Evolutionary conservation across 2,888 invertebrate genomes (phyloP), one percentile per base, ranked within the genome.

Genomic region (Nebria brevicollis): DNA sequence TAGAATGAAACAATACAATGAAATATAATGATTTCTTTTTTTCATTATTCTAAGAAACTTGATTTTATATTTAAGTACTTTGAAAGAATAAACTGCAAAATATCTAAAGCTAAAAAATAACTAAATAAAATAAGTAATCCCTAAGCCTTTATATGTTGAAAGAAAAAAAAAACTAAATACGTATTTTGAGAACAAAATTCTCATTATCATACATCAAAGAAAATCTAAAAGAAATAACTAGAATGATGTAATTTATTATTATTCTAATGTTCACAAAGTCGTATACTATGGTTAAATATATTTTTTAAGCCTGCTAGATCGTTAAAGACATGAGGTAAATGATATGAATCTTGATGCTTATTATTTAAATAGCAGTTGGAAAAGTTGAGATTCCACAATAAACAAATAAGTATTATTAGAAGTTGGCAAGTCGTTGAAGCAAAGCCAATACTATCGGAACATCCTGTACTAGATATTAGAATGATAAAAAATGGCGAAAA

Each of bases 331-430:
- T 54, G 7, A 54, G 1, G 54, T 54, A 54, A 7, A 54, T 54
- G 54, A 54, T 54, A 13, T 54, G 2, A 11, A 54, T 54, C 54
- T 54, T 54, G 54, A 54, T 54, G 54, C 10, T 70, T 70, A 70
- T 70, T 70, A 70, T 70, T 70, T 34, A 70, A 70, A 70, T 26
- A 25, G 70, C 26, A 66, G 66, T 66, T 13, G 25, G 2, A 70
- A 70, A 70, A 70, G 13, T 54, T 13, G n/a, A 41, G 66, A 64
- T 78, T 41, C 13, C 42, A 73, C 41, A 54, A 73, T 78, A 73
- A 78, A 65, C 66, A 79, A 79, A 79, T 74, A 68, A 74, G 74
- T 79, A 79, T 79, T 64, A 79, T 79, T 68, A 79, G 41, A 70
- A 15, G 64, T 11, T 3, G 26, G 77, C 34, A 34, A 72, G 15